Evolutionary conservation across 2,113 vertebrate species (phyloP), one percentile per base, ranked within the genome.

Genomic region (Protobothrops mucrosquamatus): DNA sequence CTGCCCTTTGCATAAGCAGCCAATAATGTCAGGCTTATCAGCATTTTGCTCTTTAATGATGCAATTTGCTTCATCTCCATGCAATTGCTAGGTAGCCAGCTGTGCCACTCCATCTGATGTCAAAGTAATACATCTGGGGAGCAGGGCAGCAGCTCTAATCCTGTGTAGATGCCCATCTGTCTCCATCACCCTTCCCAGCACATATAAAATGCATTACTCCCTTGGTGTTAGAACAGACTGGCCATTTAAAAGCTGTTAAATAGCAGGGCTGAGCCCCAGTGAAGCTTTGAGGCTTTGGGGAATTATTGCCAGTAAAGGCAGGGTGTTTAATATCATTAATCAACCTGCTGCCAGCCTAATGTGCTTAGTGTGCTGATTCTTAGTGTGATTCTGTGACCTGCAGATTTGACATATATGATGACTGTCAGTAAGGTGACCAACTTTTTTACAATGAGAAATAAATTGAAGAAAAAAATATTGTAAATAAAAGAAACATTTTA

Each of bases 41-140:
- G 8, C 59, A 39, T 94, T 29, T 48, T 91, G 90, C 43, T 74
- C 52, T 92, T 85, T 85, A 88, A 87, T 87, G 26, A 94, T 8
- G 51, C 85, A 5, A 57, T 87, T 94, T 51, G 92, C 89, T 85
- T 88, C 23, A 11, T 91, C 88, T 57, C 43, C 46, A 61, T 85
- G 39, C 89, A 93, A 29, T 89, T 8, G 55, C 5, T 46, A 87
- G 46, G 9, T 87, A 55, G 56, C 74, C 87, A 94, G 88, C 8
- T 64, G 29, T 39, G 23, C 2, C 34, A 12, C 5, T 81, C 48
- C 23, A 69, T 88, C 22, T 22, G 26, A 69, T 93, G 92, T 93
- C 87, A 91, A 93, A 51, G 56, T n/a, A 46, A 15, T 22, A 51
- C 34, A 64, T 26, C 61, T 91, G 39, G 74, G 51, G 92, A 81